Evolutionary conservation across 2,797 vertebrate species (phyloP), one percentile per base, ranked within the genome.

Genomic region (Emydoidea blandingii): DNA sequence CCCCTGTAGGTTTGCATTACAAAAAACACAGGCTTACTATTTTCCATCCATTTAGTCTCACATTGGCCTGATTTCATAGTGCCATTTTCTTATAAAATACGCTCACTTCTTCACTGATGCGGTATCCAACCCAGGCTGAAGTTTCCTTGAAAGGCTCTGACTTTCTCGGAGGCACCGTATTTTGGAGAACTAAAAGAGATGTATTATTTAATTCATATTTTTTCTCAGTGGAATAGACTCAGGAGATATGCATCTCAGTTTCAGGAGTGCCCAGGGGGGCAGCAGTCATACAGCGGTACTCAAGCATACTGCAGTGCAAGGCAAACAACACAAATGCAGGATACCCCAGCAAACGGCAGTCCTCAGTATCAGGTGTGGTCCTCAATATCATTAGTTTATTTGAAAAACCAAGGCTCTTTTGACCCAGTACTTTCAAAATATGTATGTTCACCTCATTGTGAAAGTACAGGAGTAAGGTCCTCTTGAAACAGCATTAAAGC

Each of bases 181-280:
- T 91, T 96, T 84, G 91, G 94, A 96, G 91, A 94, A 91, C 47
- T 79, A 27, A 94, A 5, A 94, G 41, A 85, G 29, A 89, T 59
- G 6, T 79, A 91, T 96, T 97, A 97, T 98, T 98, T 98, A 98
- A 98, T 98, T 98, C 90, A 96, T 96, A 96, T 90, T 93, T 96
- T 95, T 97, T 84, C 95, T 98, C 96, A 65, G 84, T 94, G 93
- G 83, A 78, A 56, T 94, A 94, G 86, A 94, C 98, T 97, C 98
- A 50, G 25, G 97, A 97, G 98, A 97, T 94, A 89, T 4, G 86
- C 97, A 95, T 97, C 97, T 97, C 95, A 97, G 88, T 94, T 98
- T 98, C 96, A 96, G 41, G 89, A 97, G 65, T 79, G 74, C 93
- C 93, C 83, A 81, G 95, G 94, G 96, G 94, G 88, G 86, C 0